These are phyloP conservation scores for Andrena hattorfiana DNA, from an alignment of 2,888 invertebrate genomes.

Conservation along the genomic window DNA sequence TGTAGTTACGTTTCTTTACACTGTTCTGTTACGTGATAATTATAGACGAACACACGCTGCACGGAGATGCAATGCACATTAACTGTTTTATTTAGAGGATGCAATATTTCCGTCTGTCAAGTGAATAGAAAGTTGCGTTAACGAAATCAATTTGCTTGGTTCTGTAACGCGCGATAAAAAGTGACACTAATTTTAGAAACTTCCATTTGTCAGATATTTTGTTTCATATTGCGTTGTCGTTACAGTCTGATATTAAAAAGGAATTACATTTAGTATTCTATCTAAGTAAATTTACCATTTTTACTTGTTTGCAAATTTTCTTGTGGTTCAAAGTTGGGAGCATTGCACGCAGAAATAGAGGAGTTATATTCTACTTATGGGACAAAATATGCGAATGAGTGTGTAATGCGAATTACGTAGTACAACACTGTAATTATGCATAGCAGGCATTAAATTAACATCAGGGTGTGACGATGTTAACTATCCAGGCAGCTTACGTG, in stretches of 20 bases:
- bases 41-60: slow-evolving; percentile 24
- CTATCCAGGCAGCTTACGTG: background rate
- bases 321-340: background rate
- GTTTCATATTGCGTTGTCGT: background rate
- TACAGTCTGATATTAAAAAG: too few relatives aligned
- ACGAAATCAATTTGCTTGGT: background rate
- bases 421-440: background rate
- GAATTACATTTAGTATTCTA: too few relatives aligned
- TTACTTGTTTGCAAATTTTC: too few relatives aligned
- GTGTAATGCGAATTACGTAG: background rate
- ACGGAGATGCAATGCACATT: background rate
- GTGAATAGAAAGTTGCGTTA: background rate
- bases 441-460: background rate
- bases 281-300: too few relatives aligned
- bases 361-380: background rate
- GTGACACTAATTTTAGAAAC: background rate
- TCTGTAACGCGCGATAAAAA: background rate
- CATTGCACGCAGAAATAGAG: background rate
- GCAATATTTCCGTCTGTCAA: background rate
- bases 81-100: slow-evolving; percentile 8
- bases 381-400: background rate
- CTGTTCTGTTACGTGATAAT: slow-evolving; percentile 56
- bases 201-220: background rate
- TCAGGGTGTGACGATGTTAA: too few relatives aligned
- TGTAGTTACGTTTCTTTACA: slow-evolving; percentile 69